phyloP scores from a whole-genome alignment of 35 echinoderm and acorn worm species.

The Apostichopus californicus region DNA sequence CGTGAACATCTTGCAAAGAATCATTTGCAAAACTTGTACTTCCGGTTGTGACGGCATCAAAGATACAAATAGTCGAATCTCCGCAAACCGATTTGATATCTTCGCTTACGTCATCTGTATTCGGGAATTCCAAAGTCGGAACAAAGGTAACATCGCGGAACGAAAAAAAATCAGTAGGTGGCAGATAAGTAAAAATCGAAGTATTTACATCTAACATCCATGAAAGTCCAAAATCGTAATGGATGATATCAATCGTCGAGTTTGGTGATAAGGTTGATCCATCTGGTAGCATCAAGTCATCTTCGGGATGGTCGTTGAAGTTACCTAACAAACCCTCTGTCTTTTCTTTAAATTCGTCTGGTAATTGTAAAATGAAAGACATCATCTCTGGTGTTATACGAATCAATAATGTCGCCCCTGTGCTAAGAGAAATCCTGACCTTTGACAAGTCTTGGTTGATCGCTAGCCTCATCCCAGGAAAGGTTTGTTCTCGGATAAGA shows the following conservation, averaged over 20 bases:
- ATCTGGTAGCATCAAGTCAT: conserved; percentile 54
- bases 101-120: conserved; percentile 43
- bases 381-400: conserved; percentile 52
- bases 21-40: conserved; percentile 62
- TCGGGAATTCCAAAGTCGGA: conserved; percentile 53
- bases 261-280: conserved; percentile 15
- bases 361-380: conserved; percentile 57
- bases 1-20: conserved; percentile 5
- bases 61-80: conserved; percentile 46
- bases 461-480: background rate
- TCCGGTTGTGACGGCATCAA: conserved; percentile 59
- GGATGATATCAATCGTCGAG: conserved; percentile 52
- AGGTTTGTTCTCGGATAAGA: background rate
- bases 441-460: background rate
- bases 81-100: conserved; percentile 63
- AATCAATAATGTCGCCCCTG: conserved; percentile 44
- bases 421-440: background rate
- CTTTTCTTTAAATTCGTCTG: conserved; percentile 29
- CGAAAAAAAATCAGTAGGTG: conserved; percentile 55
- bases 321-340: conserved; percentile 67
- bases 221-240: conserved; percentile 60
- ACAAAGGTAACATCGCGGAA: conserved; percentile 36
- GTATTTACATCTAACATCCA: conserved; percentile 52
- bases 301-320: conserved; percentile 63
- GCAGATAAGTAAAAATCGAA: conserved; percentile 67